phyloP scores from a whole-genome alignment of 2,113 vertebrate genomes.

The Nipponia nippon region DNA sequence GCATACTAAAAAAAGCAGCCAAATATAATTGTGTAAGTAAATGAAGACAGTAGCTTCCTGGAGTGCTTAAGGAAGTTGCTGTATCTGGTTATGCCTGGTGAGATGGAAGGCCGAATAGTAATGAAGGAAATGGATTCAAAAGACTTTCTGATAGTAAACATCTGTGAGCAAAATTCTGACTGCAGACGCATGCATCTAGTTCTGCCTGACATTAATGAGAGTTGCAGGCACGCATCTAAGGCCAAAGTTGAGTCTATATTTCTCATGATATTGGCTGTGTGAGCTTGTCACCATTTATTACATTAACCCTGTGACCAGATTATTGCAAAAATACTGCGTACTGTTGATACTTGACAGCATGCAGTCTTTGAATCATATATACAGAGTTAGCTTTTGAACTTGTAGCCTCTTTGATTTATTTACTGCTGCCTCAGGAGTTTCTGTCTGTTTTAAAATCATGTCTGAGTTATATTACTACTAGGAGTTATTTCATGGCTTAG shows the following conservation, averaged over 20 bases:
- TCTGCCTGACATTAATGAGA: background rate
- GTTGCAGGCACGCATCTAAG: background rate
- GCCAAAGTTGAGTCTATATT: background rate
- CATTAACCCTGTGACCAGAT: constrained; percentile 13
- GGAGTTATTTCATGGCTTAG: background rate
- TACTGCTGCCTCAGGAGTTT: constrained; percentile 23
- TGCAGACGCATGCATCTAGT: background rate
- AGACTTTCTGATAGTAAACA: background rate
- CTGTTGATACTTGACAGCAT: constrained; percentile 7
- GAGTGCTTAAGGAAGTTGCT: background rate
- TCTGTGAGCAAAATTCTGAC: background rate
- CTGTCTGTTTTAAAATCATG: constrained; percentile 6
- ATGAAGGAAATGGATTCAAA: background rate
- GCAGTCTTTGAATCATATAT: constrained; percentile 20
- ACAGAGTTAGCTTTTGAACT: constrained; percentile 32
- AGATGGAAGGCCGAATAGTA: background rate
- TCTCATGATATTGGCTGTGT: background rate
- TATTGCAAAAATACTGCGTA: background rate
- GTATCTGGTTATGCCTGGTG: background rate
- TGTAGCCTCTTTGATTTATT: constrained; percentile 39
- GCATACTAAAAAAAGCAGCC: background rate
- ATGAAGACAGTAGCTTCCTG: background rate
- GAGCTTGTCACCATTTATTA: constrained; percentile 23
- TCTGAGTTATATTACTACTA: background rate
- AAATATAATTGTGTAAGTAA: background rate